These are phyloP conservation scores for Rhinogobius similis DNA, from an alignment of 2,113 vertebrate genomes.

Conservation along the genomic window DNA sequence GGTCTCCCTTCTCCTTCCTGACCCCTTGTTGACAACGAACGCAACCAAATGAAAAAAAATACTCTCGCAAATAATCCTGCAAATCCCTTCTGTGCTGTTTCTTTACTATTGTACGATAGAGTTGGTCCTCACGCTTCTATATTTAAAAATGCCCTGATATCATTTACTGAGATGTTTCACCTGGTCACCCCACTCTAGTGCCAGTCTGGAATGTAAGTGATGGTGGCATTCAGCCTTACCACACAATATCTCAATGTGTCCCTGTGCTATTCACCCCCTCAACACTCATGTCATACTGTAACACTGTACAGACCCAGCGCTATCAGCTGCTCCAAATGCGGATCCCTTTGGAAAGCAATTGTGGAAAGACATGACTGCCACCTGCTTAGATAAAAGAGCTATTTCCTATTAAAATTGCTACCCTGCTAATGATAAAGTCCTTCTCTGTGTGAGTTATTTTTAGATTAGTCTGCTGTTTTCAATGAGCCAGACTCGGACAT, in stretches of 20 bases:
- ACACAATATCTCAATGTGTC: constrained; percentile 50
- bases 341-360: constrained; percentile 61
- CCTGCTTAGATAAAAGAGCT: constrained; percentile 62
- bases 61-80: too few relatives aligned
- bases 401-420: constrained; percentile 56
- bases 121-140: background rate
- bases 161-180: too few relatives aligned
- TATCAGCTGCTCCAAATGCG: constrained; percentile 71
- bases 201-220: constrained; percentile 35
- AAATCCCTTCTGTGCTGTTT: too few relatives aligned
- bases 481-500: constrained; percentile 36
- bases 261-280: constrained; percentile 42
- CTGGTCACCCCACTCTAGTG: constrained; percentile 63
- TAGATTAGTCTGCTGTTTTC: background rate
- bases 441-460: constrained; percentile 39
- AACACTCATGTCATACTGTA: constrained; percentile 46
- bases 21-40: too few relatives aligned
- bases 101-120: too few relatives aligned
- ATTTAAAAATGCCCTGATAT: constrained; percentile 13
- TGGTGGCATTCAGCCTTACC: constrained; percentile 54
- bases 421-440: constrained; percentile 22
- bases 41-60: too few relatives aligned
- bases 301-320: constrained; percentile 60
- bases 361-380: constrained; percentile 62
- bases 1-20: too few relatives aligned